A percentile compares a stretch with the other conserved stretches of the same genome.
These are phyloP conservation scores for Cenopis cana DNA, from an alignment of 2,888 invertebrate species.

Conservation along the genomic window DNA sequence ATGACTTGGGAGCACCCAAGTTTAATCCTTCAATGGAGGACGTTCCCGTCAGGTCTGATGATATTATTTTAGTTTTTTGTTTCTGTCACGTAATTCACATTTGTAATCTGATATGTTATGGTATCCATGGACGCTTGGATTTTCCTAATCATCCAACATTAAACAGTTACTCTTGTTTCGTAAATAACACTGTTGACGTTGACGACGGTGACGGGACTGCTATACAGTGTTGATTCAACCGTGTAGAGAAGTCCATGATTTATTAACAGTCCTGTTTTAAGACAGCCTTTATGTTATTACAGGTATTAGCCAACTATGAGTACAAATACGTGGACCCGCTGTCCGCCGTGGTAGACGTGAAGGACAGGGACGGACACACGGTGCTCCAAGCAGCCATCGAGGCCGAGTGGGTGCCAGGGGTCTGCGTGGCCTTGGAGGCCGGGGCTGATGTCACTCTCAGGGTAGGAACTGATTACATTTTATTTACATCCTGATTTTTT, in stretches of 20 bases:
- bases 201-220: too few species aligned
- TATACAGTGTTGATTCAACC: too few species aligned
- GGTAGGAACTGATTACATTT: slow-evolving; percentile 52
- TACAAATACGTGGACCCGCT: slow-evolving; percentile 69
- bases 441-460: slow-evolving; percentile 80
- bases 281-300: slow-evolving; percentile 22
- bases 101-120: too few species aligned
- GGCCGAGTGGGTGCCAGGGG: slow-evolving; percentile 81
- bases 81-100: too few species aligned
- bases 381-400: slow-evolving; percentile 81
- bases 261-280: background rate
- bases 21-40: too few species aligned
- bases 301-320: slow-evolving; percentile 73
- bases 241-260: too few species aligned
- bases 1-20: too few species aligned
- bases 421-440: slow-evolving; percentile 80
- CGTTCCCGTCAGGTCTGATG: too few species aligned
- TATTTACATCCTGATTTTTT: too few species aligned
- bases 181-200: background rate
- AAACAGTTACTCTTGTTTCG: background rate
- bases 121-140: too few species aligned
- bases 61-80: too few species aligned
- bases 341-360: slow-evolving; percentile 73
- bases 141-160: too few species aligned
- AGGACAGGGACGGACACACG: slow-evolving; percentile 79